Evolutionary conservation across 2,797 vertebrate species (phyloP).

Genomic region (Ctenosaura bakeri): DNA sequence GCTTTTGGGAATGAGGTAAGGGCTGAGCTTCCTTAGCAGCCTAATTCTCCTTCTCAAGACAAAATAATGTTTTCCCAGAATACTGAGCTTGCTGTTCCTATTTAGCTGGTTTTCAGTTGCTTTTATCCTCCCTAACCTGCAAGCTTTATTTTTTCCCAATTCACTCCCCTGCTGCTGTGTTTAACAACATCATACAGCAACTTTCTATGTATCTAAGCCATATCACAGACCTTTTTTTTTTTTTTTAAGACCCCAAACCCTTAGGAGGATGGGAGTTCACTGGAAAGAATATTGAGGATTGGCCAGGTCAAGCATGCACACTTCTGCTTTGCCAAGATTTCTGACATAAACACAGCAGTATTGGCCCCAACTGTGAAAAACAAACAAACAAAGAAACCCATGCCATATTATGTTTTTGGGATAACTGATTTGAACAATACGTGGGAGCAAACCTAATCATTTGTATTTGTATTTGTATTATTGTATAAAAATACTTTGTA

Average conservation of each 20-base stretch:
- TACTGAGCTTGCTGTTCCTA: background rate
- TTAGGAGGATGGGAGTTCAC: background rate
- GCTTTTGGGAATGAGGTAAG: background rate
- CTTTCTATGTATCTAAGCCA: too few species aligned
- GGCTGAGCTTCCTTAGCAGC: background rate
- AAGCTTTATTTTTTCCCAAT: background rate
- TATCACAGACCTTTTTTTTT: background rate
- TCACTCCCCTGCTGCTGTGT: too few species aligned
- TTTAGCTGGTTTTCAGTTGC: background rate
- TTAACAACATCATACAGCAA: too few species aligned
- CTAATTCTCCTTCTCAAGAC: background rate
- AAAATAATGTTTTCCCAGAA: background rate
- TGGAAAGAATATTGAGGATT: background rate
- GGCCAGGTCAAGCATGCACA: too few species aligned
- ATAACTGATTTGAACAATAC: background rate
- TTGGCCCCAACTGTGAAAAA: background rate
- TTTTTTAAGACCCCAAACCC: background rate
- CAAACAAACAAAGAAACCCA: too few species aligned
- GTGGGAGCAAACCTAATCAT: background rate
- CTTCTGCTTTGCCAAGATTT: background rate
- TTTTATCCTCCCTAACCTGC: background rate
- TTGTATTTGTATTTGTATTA: too few species aligned
- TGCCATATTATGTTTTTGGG: background rate
- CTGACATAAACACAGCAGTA: too few species aligned
- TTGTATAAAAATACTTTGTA: conserved; percentile 18